phyloP scores from a whole-genome alignment of 1,140 invertebrate genomes.

The Musca domestica region DNA sequence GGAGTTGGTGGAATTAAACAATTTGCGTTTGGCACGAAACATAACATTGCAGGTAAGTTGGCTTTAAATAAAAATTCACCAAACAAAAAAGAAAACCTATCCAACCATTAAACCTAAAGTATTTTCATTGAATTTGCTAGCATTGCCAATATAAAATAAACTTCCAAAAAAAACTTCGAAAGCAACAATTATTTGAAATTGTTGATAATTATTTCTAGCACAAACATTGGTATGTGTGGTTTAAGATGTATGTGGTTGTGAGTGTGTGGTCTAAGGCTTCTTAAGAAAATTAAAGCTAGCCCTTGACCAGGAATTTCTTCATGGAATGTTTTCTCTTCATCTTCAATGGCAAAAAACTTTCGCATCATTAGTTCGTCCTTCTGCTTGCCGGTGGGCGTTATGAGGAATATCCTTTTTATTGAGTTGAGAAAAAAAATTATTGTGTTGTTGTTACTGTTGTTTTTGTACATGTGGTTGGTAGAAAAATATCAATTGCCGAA shows the following conservation, averaged over 20 bases:
- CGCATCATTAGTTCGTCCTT: neutral
- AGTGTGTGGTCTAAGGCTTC: too few relatives aligned
- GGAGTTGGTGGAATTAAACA: slow-evolving; percentile 68
- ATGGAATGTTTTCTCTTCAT: neutral
- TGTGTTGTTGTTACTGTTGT: too few relatives aligned
- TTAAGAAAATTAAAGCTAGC: too few relatives aligned
- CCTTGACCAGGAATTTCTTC: neutral
- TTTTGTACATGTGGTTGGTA: neutral
- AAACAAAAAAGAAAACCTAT: neutral
- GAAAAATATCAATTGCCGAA: slow-evolving; percentile 16
- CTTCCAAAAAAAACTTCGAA: neutral
- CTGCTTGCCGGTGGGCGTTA: too few relatives aligned
- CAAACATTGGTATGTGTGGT: too few relatives aligned
- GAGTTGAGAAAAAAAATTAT: too few relatives aligned
- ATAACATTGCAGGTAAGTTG: slow-evolving; percentile 46
- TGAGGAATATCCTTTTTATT: too few relatives aligned
- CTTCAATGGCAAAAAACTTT: neutral
- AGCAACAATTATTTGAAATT: neutral
- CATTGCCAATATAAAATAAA: too few relatives aligned
- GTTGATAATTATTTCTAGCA: too few relatives aligned
- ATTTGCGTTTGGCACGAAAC: slow-evolving; percentile 55
- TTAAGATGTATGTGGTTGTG: too few relatives aligned
- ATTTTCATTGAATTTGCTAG: too few relatives aligned
- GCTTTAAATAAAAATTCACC: neutral
- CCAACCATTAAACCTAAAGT: too few relatives aligned